Base-by-base conservation (phyloP, 2,888 invertebrate genomes). In the Imbricaverruca yamaguchii region DNA sequence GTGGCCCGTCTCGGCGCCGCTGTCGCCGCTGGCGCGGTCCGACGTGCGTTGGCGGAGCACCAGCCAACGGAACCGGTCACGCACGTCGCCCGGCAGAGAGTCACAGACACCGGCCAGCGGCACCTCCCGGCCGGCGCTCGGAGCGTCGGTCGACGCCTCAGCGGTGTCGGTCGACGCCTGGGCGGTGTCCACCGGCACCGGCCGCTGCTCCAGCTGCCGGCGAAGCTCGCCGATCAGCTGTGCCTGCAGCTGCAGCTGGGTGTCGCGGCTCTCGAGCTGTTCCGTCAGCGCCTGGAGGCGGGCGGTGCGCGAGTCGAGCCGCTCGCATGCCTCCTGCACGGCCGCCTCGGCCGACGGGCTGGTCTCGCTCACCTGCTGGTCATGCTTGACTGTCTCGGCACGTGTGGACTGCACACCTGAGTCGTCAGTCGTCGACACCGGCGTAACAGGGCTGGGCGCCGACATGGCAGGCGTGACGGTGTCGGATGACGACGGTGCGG, bases 41-140 rank as follows among this genome's bases (percentile, higher is more conserved):
- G 74, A 21, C 23, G 74, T 74, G 74, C 74, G 74, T 55, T 74
- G 74, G 0, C 74, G 74, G 21, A 2, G 74, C 21, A 74, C 74
- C 74, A 74, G 21, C 74, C 15, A 55, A 18, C 74, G 74, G 74
- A 74, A 55, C 53, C 74, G 53, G 74, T 74, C 74, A 21, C 74
- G 53, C 74, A 74, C 74, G 53, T 74, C 74, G 18, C 74, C 74
- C 0, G 74, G 74, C 55, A 74, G 74, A 55, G 55, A 7, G 25
- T 11, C 3, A 23, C 11, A 25, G 11, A 11, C 23, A 13, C 10
- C 67, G 23, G 67, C 25, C 25, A 21, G 67, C 10, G 12, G 12
- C n/a, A n/a, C 67, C 23, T 13, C 23, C 11, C 25, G 25, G 67
- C 67, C 55, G 74, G 15, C 74, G 69, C 12, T 7, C 69, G 0